Conservation (phyloP, 1,140 invertebrate species). For the Matsumurasca onukii region DNA sequence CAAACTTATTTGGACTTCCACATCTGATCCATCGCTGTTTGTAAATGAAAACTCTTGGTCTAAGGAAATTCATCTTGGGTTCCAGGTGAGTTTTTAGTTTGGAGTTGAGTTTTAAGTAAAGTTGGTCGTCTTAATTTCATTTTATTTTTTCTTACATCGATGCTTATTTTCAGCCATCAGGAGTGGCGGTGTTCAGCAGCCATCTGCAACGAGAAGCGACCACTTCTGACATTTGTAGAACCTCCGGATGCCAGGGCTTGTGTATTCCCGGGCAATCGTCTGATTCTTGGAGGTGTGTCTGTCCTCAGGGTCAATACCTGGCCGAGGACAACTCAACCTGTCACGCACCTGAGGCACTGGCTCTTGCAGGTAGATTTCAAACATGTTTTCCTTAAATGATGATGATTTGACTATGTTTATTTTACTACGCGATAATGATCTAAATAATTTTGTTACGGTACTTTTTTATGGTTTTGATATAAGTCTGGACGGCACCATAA, state of each 20-base stretch:
- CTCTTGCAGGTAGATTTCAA: neutral
- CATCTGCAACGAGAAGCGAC: neutral
- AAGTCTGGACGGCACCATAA: too few species aligned
- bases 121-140: neutral
- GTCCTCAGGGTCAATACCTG: neutral
- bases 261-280: neutral
- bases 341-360: neutral
- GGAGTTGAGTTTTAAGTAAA: neutral
- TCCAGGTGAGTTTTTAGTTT: neutral
- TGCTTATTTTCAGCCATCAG: neutral
- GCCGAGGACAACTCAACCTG: neutral
- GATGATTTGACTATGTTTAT: too few species aligned
- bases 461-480: too few species aligned
- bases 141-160: neutral
- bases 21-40: neutral
- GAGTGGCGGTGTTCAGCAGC: neutral
- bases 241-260: neutral
- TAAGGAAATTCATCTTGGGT: neutral
- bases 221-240: neutral
- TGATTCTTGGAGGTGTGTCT: neutral
- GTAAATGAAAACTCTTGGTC: neutral
- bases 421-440: too few species aligned
- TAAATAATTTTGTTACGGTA: too few species aligned
- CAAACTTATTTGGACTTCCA: neutral
- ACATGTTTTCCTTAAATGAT: too few species aligned